Conservation (phyloP, 2,888 invertebrate species). For the Drosophila nr. medialis region DNA sequence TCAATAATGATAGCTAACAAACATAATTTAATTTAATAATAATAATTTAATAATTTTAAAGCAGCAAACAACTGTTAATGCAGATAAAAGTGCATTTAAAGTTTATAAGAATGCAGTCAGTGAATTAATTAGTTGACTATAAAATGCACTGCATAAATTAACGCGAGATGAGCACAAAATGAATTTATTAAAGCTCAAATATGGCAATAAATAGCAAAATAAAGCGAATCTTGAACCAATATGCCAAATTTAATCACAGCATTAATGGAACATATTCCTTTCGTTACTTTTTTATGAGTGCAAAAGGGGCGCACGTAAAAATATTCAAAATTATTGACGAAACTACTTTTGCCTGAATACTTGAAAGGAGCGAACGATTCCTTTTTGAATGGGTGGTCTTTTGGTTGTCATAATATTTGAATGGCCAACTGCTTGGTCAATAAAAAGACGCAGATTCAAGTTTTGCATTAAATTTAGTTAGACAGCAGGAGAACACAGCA, state of each 20-base stretch:
- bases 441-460: constrained; percentile 47
- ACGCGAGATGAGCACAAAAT: not conserved
- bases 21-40: no score
- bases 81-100: not conserved
- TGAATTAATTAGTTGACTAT: not conserved
- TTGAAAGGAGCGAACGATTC: not conserved
- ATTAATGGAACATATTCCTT: not conserved
- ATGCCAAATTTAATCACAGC: not conserved
- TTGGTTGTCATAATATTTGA: constrained; percentile 33
- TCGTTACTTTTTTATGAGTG: not conserved
- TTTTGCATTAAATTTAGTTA: constrained; percentile 56
- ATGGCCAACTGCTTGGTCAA: constrained; percentile 45
- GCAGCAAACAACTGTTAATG: not conserved
- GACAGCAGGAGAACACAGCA: constrained; percentile 18
- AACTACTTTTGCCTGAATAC: constrained; percentile 15
- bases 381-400: not conserved
- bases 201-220: not conserved
- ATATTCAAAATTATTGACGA: constrained; percentile 34
- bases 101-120: not conserved
- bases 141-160: constrained; percentile 1
- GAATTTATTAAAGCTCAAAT: not conserved
- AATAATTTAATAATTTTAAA: not conserved
- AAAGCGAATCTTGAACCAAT: no score
- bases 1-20: not conserved
- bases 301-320: constrained; percentile 14